Base-by-base conservation (phyloP, 1,140 invertebrate species). In the Anoplolepis gracilipes region DNA sequence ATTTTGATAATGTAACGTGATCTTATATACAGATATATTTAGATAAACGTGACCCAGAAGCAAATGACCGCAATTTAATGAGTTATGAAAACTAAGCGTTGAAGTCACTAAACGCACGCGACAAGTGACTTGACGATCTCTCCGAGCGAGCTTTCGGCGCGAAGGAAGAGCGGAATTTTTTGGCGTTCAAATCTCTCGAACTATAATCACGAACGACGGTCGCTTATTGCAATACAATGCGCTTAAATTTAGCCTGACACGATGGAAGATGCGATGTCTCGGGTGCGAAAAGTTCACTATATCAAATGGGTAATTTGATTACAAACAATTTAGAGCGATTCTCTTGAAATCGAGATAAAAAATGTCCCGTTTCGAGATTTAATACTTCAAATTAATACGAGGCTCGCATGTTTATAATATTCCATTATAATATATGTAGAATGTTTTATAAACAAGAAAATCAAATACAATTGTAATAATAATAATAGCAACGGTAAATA, bases 31-130 rank as follows among this genome's bases (percentile, higher is more conserved):
- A 16, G 7, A 22, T 57, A 6, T 22, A 25, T 84, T 22, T 59
- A 2, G 33, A 30, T 25, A 61, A 53, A 22, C 19, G 4, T 13
- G 8, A 49, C 19, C 22, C 5, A 25, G n/a, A 49, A 49, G 19
- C 16, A 19, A 16, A 49, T 16, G 1, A 22, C 42, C 78, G 19
- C 28, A 62, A 78, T 78, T 73, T 39, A n/a, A 73, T 2, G 13
- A 5, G 30, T 28, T 19, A 33, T 36, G 11, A 72, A 82, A 42
- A 61, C 36, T 86, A 72, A 77, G 87, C 88, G 69, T 90, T 88
- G 87, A 90, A 90, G 53, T 90, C 88, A 88, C 88, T 79, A 55
- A 85, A 46, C 36, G 8, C 33, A 13, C 28, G 28, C 36, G 36
- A 11, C 36, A 11, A 67, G 36, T 76, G 84, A 84, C 81, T 85